A percentile compares a stretch with the other conserved stretches of the same genome.
phyloP scores from a whole-genome alignment of 2,113 vertebrate genomes.

The Varanus salvator region DNA sequence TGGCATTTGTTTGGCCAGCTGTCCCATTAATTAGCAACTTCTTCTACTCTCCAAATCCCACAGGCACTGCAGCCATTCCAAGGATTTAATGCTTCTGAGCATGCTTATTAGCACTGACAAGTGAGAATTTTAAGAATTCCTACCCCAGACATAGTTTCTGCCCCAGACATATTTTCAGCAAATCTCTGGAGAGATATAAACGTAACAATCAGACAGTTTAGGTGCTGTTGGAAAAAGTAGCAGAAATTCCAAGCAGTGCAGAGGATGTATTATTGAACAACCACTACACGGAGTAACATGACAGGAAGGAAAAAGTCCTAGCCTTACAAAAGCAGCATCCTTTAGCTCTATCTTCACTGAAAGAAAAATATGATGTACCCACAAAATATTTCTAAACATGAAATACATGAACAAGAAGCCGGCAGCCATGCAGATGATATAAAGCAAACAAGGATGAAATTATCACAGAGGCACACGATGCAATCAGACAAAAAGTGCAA shows the following conservation, averaged over 20 bases:
- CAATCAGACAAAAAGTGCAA: neutral
- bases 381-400: neutral
- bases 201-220: neutral
- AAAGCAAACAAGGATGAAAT: neutral
- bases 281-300: neutral
- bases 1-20: constrained; percentile 9
- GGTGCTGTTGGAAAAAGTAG: neutral
- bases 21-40: constrained; percentile 7
- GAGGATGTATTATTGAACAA: neutral
- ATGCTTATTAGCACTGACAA: neutral
- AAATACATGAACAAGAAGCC: neutral
- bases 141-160: neutral
- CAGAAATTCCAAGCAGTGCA: neutral
- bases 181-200: neutral
- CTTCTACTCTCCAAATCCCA: neutral
- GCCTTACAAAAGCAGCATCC: neutral
- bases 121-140: neutral
- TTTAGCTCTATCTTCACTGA: neutral
- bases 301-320: neutral
- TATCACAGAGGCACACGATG: neutral
- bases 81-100: neutral
- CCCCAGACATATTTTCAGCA: neutral
- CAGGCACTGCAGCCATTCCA: too few species aligned
- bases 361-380: neutral
- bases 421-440: neutral